phyloP scores from a whole-genome alignment of 1,140 invertebrate species.

The Brachionus sp. region DNA sequence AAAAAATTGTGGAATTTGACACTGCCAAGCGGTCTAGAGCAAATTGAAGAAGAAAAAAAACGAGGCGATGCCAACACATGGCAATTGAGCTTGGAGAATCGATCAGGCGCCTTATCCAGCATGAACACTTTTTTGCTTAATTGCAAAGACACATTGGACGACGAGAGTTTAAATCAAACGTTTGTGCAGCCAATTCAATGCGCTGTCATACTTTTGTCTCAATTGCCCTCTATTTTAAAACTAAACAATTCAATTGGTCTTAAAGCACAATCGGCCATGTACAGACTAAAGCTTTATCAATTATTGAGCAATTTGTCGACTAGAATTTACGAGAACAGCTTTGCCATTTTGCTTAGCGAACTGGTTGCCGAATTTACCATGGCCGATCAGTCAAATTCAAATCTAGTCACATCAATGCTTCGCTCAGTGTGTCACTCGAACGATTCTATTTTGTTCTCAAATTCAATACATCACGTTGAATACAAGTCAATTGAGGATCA shows the following conservation, averaged over 20 bases:
- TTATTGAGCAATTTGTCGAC: slow-evolving; percentile 75
- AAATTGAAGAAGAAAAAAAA: slow-evolving; percentile 92
- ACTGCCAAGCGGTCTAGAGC: slow-evolving; percentile 89
- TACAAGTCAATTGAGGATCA: slow-evolving; percentile 94
- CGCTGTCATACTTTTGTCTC: slow-evolving; percentile 57
- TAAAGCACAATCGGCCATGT: slow-evolving; percentile 86
- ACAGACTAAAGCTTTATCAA: slow-evolving; percentile 83
- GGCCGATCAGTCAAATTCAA: slow-evolving; percentile 76
- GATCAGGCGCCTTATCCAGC: slow-evolving; percentile 83
- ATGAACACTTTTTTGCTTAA: slow-evolving; percentile 47
- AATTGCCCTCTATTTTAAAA: slow-evolving; percentile 78
- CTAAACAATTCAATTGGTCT: slow-evolving; percentile 79
- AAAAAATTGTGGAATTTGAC: slow-evolving; percentile 92
- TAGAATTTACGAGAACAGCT: slow-evolving; percentile 46
- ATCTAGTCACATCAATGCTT: slow-evolving; percentile 84
- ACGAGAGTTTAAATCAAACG: background rate
- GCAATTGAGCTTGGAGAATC: slow-evolving; percentile 93
- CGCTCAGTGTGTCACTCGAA: slow-evolving; percentile 81
- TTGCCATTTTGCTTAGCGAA: slow-evolving; percentile 63
- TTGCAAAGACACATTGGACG: background rate
- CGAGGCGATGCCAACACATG: slow-evolving; percentile 96
- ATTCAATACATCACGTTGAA: slow-evolving; percentile 80
- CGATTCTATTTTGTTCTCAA: slow-evolving; percentile 76
- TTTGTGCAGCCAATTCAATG: background rate
- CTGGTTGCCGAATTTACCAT: slow-evolving; percentile 95